Percentiles rank a stretch among this genome's conserved stretches.
Evolutionary conservation across 1,140 invertebrate species (phyloP).

Genomic region (Cryptotermes secundus): DNA sequence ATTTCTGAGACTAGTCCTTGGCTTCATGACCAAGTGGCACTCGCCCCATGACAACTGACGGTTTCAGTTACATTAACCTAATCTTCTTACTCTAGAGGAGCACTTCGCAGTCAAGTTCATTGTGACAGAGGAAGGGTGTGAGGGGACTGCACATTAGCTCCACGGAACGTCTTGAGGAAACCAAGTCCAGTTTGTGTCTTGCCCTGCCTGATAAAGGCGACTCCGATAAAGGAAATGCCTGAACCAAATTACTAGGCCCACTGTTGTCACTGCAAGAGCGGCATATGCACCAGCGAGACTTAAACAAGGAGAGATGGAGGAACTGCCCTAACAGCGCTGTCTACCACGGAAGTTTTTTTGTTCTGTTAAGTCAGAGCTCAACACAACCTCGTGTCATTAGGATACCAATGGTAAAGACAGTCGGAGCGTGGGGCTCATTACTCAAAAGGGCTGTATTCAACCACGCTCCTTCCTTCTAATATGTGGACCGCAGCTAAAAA

Average conservation of each 20-base stretch:
- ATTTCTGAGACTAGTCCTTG: too few relatives aligned
- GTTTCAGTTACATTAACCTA: not conserved
- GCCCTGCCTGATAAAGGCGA: slow-evolving; percentile 2
- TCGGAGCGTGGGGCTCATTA: too few relatives aligned
- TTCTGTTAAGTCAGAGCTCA: too few relatives aligned
- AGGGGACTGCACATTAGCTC: not conserved
- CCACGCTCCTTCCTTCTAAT: too few relatives aligned
- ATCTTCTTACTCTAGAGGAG: not conserved
- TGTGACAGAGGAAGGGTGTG: not conserved
- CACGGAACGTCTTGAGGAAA: slow-evolving; percentile 2
- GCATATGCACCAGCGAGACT: not conserved
- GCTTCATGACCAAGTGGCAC: too few relatives aligned
- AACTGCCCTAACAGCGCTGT: too few relatives aligned
- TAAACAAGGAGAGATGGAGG: too few relatives aligned
- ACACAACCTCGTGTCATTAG: too few relatives aligned
- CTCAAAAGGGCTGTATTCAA: too few relatives aligned
- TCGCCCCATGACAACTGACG: not conserved
- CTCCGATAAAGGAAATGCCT: not conserved
- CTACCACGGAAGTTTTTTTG: too few relatives aligned
- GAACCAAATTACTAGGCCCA: not conserved
- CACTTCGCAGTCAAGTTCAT: not conserved
- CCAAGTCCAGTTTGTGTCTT: not conserved
- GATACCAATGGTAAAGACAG: too few relatives aligned
- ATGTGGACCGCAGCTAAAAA: too few relatives aligned
- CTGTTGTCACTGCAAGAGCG: not conserved